Percentiles rank a stretch among this genome's conserved stretches.
Conservation (phyloP, 2,888 invertebrate species). For the Tridacna gigas region DNA sequence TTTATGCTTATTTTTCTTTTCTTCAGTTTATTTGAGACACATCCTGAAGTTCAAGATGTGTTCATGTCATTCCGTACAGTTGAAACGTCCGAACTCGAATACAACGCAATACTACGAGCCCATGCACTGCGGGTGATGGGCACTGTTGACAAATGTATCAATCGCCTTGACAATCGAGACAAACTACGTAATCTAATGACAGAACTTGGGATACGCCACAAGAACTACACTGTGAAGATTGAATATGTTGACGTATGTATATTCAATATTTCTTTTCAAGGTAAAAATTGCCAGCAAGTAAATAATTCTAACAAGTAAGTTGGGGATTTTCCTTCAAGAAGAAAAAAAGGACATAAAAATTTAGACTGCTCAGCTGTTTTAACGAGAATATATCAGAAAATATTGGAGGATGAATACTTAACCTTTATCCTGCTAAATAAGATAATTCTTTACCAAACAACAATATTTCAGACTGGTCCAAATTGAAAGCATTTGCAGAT, state of each 20-base stretch:
- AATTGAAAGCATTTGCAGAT: no score
- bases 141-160: constrained; percentile 86
- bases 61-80: constrained; percentile 86
- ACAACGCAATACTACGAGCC: constrained; percentile 86
- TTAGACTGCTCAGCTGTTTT: no score
- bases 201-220: constrained; percentile 86
- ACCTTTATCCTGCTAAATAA: no score
- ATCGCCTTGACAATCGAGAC: constrained; percentile 85
- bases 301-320: no score
- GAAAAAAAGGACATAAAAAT: no score
- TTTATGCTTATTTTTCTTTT: constrained; percentile 32
- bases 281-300: no score
- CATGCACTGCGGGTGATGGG: constrained; percentile 87
- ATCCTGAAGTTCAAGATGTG: constrained; percentile 86
- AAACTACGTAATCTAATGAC: constrained; percentile 85
- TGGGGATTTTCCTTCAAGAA: no score
- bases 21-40: constrained; percentile 86
- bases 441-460: no score
- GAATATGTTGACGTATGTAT: constrained; percentile 86
- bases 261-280: no score
- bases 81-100: constrained; percentile 85
- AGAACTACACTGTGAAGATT: constrained; percentile 86
- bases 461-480: no score
- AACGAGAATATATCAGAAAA: no score
- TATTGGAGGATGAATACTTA: no score